phyloP scores from a whole-genome alignment of 2,888 invertebrate genomes.

The Chloromyia formosa region DNA sequence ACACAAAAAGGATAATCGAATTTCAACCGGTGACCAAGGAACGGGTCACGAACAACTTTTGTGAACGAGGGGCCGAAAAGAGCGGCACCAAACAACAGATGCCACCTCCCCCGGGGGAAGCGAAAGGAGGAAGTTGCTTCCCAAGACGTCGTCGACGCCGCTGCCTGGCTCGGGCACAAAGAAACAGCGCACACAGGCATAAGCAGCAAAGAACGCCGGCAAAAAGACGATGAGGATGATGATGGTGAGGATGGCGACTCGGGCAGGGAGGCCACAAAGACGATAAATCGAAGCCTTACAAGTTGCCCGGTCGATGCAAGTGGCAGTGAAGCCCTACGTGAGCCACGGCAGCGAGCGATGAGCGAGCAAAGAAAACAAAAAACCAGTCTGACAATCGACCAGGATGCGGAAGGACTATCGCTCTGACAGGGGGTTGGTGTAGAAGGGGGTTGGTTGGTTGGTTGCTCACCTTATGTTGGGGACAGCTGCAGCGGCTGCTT shows the following conservation, averaged over 20 bases:
- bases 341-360: not conserved
- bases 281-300: conserved; percentile 37
- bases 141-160: conserved; percentile 2
- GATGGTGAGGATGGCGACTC: not conserved
- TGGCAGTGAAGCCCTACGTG: conserved; percentile 12
- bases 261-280: conserved; percentile 20
- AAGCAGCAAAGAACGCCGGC: not conserved
- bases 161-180: not conserved
- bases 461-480: conserved; percentile 63
- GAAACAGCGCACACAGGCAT: too few species aligned
- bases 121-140: conserved; percentile 9
- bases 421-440: not conserved
- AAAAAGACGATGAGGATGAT: not conserved
- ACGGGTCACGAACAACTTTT: conserved; percentile 16
- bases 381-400: conserved; percentile 16
- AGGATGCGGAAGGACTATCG: conserved; percentile 1
- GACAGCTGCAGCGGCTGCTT: conserved; percentile 63
- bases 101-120: too few species aligned
- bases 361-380: conserved; percentile 1
- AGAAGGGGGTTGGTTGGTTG: not conserved
- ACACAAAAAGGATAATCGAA: conserved; percentile 34
- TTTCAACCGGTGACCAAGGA: conserved; percentile 8
- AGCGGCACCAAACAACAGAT: not conserved
- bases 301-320: conserved; percentile 30
- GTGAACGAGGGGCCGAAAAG: not conserved